Percentiles rank a stretch among this genome's conserved stretches.
Evolutionary conservation across 2,888 invertebrate genomes (phyloP).

Genomic region (Smittia sp.): DNA sequence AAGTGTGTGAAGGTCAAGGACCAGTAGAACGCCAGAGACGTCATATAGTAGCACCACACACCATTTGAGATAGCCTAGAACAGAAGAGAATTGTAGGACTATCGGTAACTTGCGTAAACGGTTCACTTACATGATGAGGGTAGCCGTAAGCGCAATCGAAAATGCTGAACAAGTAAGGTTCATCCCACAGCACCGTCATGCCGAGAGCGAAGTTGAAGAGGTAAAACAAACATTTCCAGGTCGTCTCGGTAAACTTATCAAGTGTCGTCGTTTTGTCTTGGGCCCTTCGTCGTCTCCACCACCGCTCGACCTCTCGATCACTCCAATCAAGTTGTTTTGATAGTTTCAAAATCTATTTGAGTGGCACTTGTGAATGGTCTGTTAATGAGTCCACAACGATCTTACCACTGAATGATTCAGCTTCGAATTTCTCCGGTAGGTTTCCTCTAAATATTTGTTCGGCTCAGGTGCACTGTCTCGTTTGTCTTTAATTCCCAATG

Average conservation of each 20-base stretch:
- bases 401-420: neutral
- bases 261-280: slow-evolving; percentile 86
- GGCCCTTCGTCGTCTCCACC: slow-evolving; percentile 79
- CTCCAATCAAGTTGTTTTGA: slow-evolving; percentile 80
- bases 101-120: neutral
- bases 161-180: slow-evolving; percentile 91
- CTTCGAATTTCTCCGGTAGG: neutral
- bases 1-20: slow-evolving; percentile 89
- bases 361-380: neutral
- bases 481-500: slow-evolving; percentile 75
- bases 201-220: slow-evolving; percentile 78
- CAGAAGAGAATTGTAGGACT: neutral
- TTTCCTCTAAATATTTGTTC: slow-evolving; percentile 69
- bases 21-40: slow-evolving; percentile 93
- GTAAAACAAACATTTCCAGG: slow-evolving; percentile 87
- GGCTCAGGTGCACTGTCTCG: slow-evolving; percentile 70
- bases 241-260: slow-evolving; percentile 87
- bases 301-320: slow-evolving; percentile 84
- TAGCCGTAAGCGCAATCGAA: slow-evolving; percentile 78
- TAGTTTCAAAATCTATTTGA: slow-evolving; percentile 55
- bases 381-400: neutral
- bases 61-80: slow-evolving; percentile 72
- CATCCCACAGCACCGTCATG: slow-evolving; percentile 78
- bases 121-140: slow-evolving; percentile 69
- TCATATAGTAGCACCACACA: slow-evolving; percentile 97